Evolutionary conservation across 2,113 vertebrate genomes (phyloP), one percentile per base, ranked within the genome.

Genomic region (Periophthalmus modestus): DNA sequence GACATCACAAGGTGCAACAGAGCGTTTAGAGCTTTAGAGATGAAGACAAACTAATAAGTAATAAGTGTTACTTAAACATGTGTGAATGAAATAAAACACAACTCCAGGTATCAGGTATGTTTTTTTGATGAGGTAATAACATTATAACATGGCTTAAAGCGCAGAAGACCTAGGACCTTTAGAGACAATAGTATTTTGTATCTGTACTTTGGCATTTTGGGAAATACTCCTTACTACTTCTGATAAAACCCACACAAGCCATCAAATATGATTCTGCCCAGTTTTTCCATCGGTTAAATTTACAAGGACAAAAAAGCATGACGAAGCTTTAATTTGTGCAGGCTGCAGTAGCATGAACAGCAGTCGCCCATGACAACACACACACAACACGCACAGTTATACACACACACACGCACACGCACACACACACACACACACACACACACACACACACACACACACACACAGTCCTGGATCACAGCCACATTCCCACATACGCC

Each of bases 401-500:
- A 75, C 52, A 75, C 66, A 65, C 65, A 74, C 46, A 81, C 66
- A 80, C 12, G 71, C 47, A 75, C 59, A 80, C 11, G 71, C 66
- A 65, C 65, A 74, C 46, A 81, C 66, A 80, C 12, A 62, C 66
- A 63, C 65, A 74, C 46, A 81, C 66, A 81, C 12, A 71, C n/a
- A 18, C 2, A 75, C 46, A 70, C 73, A 77, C 54, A n/a, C 52
- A 75, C 66, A 65, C 65, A 74, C 46, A 81, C 66, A 80, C 12
- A 73, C 47, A 75, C 59, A 80, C 11, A 68, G 76, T 52, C 79
- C 74, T 92, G 92, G 91, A 90, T 67, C 68, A 33, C 67, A 66
- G 89, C 91, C 89, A 92, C 83, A 82, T 93, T 92, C 91, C 89
- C 89, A 94, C 89, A 93, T 89, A 88, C 59, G 89, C 79, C 82